Evolutionary conservation across 2,113 vertebrate species (phyloP), one percentile per base, ranked within the genome.

Genomic region (Phylloscopus whistleri): DNA sequence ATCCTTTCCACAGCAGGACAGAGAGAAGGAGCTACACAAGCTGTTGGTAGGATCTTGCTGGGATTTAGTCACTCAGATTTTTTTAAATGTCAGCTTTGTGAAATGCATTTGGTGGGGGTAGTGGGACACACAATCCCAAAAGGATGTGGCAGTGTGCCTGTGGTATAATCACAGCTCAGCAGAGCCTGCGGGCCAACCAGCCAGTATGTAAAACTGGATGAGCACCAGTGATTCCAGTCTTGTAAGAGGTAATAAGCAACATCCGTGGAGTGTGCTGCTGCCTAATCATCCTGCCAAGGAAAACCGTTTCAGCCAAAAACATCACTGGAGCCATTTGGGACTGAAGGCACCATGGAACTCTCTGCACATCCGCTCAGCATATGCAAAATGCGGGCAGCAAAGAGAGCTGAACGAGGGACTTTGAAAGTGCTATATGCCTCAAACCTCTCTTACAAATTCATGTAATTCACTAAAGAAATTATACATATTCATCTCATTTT

Each of bases 381-480:
- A 37, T 66, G 66, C 51, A 67, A 70, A 69, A 73, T 19, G 41
- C 0, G 0, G 58, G 41, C 62, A 89, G 66, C 28, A 76, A 62
- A 90, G 48, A 56, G 63, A 62, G 24, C 46, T 67, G 63, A 90
- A 86, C 0, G 0, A 89, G 43, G 67, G 63, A 39, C 83, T 90
- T 74, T 92, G 46, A 35, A 93, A 93, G 43, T 39, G 51, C 51
- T 84, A 14, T 59, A 22, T 84, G 76, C 68, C 51, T 77, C 83
- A 92, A 86, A 83, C 43, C 23, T 90, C 79, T 92, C 88, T 91
- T 60, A 76, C 22, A 68, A 82, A 93, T 91, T 79, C 30, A 55
- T 63, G 30, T 74, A 43, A 52, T 63, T 86, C 76, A 31, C 67
- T 87, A 41, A 95, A 88, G 72, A 74, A 88, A 86, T 77, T 1